Evolutionary conservation across 2,888 invertebrate genomes (phyloP).

Genomic region (Bimastos eiseni): DNA sequence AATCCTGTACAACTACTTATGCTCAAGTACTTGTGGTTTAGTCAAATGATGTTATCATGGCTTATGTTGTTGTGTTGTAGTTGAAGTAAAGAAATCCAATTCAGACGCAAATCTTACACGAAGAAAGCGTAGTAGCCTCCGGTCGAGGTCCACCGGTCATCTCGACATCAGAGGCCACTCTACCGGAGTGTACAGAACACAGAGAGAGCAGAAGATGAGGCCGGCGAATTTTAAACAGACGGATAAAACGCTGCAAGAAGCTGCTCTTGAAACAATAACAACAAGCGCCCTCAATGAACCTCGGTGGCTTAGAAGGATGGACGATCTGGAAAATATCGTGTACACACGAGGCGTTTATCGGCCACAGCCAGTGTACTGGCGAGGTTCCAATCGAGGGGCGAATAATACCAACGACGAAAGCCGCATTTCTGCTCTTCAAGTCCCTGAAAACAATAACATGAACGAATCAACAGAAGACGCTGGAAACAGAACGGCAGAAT

Average conservation of each 20-base stretch:
- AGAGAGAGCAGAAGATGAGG: neutral
- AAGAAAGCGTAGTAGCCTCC: neutral
- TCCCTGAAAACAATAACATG: neutral
- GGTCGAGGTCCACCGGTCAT: neutral
- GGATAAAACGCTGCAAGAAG: constrained; percentile 33
- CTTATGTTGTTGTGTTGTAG: neutral
- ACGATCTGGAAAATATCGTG: constrained; percentile 19
- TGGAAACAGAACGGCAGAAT: neutral
- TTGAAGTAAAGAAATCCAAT: neutral
- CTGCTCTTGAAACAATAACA: constrained; percentile 31
- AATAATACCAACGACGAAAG: constrained; percentile 34
- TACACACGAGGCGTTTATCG: constrained; percentile 35
- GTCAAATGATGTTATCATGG: neutral
- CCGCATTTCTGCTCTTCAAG: constrained; percentile 23
- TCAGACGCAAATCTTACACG: neutral
- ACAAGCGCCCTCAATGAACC: neutral
- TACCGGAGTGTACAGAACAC: neutral
- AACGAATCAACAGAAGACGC: neutral
- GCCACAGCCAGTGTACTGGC: constrained; percentile 34
- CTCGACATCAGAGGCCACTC: neutral
- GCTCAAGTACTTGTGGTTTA: neutral
- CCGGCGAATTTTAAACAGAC: constrained; percentile 25
- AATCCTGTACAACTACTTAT: neutral
- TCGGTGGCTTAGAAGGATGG: constrained; percentile 26
- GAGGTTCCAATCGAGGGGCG: constrained; percentile 9